These are phyloP conservation scores for Theonella swinhoei DNA, from an alignment of 37 sponge, comb jelly and placozoan species.

Conservation along the genomic window DNA sequence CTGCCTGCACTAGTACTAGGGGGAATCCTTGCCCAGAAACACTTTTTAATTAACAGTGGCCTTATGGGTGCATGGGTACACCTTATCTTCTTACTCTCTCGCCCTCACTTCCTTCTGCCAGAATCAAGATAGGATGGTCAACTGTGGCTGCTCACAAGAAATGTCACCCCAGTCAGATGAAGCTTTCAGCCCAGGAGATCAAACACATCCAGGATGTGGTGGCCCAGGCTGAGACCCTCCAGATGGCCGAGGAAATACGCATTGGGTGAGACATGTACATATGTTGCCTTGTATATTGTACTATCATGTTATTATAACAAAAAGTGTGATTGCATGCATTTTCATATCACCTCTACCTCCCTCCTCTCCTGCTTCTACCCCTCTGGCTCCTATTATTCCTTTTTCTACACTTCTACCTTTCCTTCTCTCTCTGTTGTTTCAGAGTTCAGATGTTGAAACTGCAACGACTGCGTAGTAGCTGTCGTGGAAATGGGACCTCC, in stretches of 20 bases:
- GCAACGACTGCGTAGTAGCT: constrained; percentile 7
- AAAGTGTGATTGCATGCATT: no score
- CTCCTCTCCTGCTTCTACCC: background rate
- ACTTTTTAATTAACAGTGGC: background rate
- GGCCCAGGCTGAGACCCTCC: constrained; percentile 24
- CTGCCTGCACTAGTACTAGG: no score
- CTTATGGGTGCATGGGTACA: no score
- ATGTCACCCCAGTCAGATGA: background rate
- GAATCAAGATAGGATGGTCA: constrained; percentile 59
- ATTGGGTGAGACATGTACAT: constrained; percentile 53
- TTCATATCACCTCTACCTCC: background rate
- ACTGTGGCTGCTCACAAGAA: constrained; percentile 38
- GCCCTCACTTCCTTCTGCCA: background rate
- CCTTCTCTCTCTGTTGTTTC: no score
- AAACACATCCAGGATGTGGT: constrained; percentile 32
- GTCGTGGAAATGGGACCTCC: constrained; percentile 37
- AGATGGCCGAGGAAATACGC: constrained; percentile 38
- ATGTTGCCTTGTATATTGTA: no score
- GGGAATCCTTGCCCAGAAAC: no score
- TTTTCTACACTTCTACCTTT: no score
- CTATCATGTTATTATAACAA: no score
- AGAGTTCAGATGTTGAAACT: constrained; percentile 41
- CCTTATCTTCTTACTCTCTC: no score
- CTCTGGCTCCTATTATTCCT: no score
- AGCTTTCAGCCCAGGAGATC: constrained; percentile 26